Percentiles rank a stretch among this genome's conserved stretches.
Evolutionary conservation across 2,113 vertebrate species (phyloP).

Genomic region (Apteryx mantelli): DNA sequence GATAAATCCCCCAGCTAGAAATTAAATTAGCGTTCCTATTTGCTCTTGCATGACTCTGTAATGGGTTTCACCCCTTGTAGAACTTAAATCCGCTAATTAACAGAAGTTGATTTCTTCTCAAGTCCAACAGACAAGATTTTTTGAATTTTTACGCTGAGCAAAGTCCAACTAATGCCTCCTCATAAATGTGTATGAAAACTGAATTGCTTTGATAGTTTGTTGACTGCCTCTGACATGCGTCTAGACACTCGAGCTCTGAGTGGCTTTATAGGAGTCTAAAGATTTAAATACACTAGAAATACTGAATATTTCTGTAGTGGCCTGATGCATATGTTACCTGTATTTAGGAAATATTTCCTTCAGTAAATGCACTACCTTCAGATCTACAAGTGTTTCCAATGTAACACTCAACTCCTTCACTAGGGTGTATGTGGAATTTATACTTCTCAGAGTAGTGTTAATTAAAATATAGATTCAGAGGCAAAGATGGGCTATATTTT

Average conservation of each 20-base stretch:
- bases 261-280: not conserved
- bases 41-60: conserved; percentile 55
- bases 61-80: conserved; percentile 48
- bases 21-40: conserved; percentile 63
- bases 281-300: not conserved
- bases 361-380: not conserved
- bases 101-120: not conserved
- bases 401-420: not conserved
- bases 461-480: conserved; percentile 30
- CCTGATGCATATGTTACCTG: accelerated
- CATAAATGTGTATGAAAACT: not conserved
- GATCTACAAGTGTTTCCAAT: not conserved
- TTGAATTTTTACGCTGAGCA: not conserved
- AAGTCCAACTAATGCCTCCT: not conserved
- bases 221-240: not conserved
- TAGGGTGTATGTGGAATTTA: not conserved
- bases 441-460: not conserved
- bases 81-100: conserved; percentile 48
- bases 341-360: not conserved
- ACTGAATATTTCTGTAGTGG: not conserved
- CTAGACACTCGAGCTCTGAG: not conserved
- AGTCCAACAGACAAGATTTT: not conserved
- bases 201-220: not conserved
- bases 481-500: not conserved
- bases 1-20: conserved; percentile 67